These are phyloP conservation scores for Polymixis lichenea DNA, from an alignment of 2,888 invertebrate genomes.

Conservation along the genomic window DNA sequence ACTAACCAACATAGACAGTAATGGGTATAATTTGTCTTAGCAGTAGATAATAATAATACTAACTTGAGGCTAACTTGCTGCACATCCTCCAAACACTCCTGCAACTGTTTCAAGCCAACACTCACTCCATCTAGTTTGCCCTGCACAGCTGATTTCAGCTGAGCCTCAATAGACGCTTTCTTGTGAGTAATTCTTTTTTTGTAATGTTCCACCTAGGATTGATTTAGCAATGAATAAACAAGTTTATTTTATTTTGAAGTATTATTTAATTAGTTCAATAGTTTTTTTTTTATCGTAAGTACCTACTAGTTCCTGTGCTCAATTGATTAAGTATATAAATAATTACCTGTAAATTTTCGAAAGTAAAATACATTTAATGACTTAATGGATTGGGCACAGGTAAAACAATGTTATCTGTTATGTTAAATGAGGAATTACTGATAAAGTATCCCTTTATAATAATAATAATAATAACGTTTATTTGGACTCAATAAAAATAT, in stretches of 20 bases:
- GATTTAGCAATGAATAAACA: slow-evolving; percentile 8
- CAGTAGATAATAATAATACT: slow-evolving; percentile 46
- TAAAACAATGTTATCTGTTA: background rate
- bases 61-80: slow-evolving; percentile 92
- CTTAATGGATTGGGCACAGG: background rate
- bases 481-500: no score
- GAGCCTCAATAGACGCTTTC: slow-evolving; percentile 97
- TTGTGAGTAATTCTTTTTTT: slow-evolving; percentile 94
- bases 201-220: slow-evolving; percentile 93
- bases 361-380: background rate
- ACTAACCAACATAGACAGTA: background rate
- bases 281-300: background rate
- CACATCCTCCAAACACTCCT: slow-evolving; percentile 96
- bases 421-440: background rate
- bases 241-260: background rate
- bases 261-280: background rate
- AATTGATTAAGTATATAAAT: background rate
- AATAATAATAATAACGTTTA: no score
- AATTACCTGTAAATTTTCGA: background rate
- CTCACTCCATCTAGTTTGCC: slow-evolving; percentile 99
- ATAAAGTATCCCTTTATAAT: background rate
- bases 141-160: slow-evolving; percentile 99
- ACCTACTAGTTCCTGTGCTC: background rate
- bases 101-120: slow-evolving; percentile 97
- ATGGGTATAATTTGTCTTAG: background rate